Conservation (phyloP, 2,797 vertebrate species). For the Ispidina lecontei region DNA sequence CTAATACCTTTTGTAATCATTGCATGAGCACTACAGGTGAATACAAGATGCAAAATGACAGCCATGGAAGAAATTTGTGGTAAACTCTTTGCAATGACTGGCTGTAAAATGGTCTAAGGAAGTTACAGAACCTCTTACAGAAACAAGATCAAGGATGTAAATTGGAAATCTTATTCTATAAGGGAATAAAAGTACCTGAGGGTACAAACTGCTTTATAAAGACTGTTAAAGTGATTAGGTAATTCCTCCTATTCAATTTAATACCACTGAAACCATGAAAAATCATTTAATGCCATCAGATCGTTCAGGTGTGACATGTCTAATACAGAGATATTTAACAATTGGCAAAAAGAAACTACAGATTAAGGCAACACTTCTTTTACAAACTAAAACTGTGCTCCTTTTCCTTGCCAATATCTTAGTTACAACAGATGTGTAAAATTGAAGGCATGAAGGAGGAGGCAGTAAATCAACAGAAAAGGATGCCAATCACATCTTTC, state of each 20-base stretch:
- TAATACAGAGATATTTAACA: conserved; percentile 22
- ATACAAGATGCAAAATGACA: not conserved
- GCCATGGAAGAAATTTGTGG: not conserved
- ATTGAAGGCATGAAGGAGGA: conserved; percentile 1
- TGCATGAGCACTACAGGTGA: not conserved
- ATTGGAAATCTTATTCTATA: not conserved
- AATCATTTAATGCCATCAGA: conserved; percentile 23
- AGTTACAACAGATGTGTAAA: conserved; percentile 4
- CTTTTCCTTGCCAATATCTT: conserved; percentile 9
- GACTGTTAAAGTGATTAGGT: conserved; percentile 7
- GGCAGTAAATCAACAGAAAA: conserved; percentile 45
- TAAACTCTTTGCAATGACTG: conserved; percentile 1
- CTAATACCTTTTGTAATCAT: not conserved
- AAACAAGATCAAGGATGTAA: conserved; percentile 6
- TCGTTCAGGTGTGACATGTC: conserved; percentile 18
- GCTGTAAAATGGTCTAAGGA: not conserved
- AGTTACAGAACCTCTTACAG: not conserved
- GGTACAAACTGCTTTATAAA: not conserved
- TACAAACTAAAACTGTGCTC: conserved; percentile 31
- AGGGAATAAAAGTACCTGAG: conserved; percentile 5
- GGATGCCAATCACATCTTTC: conserved; percentile 5
- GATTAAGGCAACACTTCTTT: conserved; percentile 27
- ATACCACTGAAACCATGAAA: conserved; percentile 22
- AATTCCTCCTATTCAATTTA: conserved; percentile 40
- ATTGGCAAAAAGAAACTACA: conserved; percentile 20